Percentiles rank a stretch among this genome's conserved stretches.
Conservation (phyloP, 2,888 invertebrate genomes). For the Agonopterix alstromeriana region DNA sequence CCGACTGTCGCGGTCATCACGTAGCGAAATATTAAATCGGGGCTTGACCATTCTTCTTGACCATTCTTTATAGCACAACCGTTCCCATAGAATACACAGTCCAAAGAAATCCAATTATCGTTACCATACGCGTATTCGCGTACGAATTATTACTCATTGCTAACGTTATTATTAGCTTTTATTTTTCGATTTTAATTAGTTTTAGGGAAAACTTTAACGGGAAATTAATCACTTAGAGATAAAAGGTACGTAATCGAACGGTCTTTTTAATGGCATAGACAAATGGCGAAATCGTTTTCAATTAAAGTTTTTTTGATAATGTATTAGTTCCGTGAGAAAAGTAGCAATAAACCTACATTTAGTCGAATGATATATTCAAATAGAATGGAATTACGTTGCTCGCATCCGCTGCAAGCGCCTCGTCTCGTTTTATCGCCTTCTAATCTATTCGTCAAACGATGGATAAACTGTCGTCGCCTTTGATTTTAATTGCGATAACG, state of each 20-base stretch:
- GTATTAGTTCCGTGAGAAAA: conserved; percentile 76
- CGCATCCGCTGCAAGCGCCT: conserved; percentile 68
- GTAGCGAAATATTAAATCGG: conserved; percentile 54
- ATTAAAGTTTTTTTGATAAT: conserved; percentile 67
- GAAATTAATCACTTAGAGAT: conserved; percentile 31
- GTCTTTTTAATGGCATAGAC: conserved; percentile 51
- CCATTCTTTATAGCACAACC: conserved; percentile 56
- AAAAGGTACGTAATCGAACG: conserved; percentile 43
- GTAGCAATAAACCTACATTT: conserved; percentile 75
- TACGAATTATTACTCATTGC: conserved; percentile 41
- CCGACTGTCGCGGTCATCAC: conserved; percentile 50
- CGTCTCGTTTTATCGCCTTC: conserved; percentile 51
- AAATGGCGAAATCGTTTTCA: conserved; percentile 68
- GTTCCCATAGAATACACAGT: conserved; percentile 43
- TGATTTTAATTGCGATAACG: conserved; percentile 50
- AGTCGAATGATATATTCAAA: conserved; percentile 71
- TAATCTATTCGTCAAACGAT: conserved; percentile 67
- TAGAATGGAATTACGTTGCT: conserved; percentile 67
- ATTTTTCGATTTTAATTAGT: conserved; percentile 26
- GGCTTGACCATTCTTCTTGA: conserved; percentile 65
- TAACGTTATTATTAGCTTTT: conserved; percentile 28
- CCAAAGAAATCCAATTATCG: conserved; percentile 41
- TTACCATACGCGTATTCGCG: conserved; percentile 16
- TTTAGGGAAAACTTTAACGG: conserved; percentile 36
- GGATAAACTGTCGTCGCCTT: conserved; percentile 51